These are phyloP conservation scores for Brachionus angularis DNA, from an alignment of 1,140 invertebrate species.

Conservation along the genomic window DNA sequence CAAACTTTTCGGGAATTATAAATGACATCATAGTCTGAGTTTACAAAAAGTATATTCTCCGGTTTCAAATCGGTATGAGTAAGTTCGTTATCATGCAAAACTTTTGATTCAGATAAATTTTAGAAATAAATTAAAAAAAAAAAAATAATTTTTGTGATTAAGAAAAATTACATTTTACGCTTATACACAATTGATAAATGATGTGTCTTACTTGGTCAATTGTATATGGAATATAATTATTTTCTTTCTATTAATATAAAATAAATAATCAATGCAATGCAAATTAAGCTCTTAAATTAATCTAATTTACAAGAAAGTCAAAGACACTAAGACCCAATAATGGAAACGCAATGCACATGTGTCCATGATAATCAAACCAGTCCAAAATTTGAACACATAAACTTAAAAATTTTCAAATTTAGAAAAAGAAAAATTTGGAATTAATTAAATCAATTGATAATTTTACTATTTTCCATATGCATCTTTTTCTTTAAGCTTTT, in stretches of 20 bases:
- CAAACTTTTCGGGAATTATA: slow-evolving; percentile 81
- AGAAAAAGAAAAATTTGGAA: neutral
- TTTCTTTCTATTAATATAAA: slow-evolving; percentile 79
- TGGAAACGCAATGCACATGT: slow-evolving; percentile 98
- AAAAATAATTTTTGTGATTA: neutral
- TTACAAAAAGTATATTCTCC: slow-evolving; percentile 96
- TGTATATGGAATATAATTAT: slow-evolving; percentile 95
- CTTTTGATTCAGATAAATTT: neutral
- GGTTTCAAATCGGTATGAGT: slow-evolving; percentile 99
- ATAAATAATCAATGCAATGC: neutral
- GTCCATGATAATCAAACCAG: slow-evolving; percentile 98
- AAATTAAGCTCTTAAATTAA: neutral
- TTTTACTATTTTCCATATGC: slow-evolving; percentile 92
- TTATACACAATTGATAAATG: slow-evolving; percentile 90
- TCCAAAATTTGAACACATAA: slow-evolving; percentile 96
- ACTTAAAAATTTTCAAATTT: slow-evolving; percentile 51
- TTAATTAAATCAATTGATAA: slow-evolving; percentile 32
- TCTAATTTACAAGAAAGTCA: slow-evolving; percentile 80
- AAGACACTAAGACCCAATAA: slow-evolving; percentile 98
- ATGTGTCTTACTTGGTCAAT: slow-evolving; percentile 96
- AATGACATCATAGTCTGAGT: slow-evolving; percentile 79
- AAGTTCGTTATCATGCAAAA: slow-evolving; percentile 86
- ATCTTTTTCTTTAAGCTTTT: slow-evolving; percentile 88
- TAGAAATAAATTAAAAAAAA: neutral
- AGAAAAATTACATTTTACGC: slow-evolving; percentile 78